Evolutionary conservation across 2,888 invertebrate species (phyloP), one percentile per base, ranked within the genome.

Genomic region (Papilio gigon): DNA sequence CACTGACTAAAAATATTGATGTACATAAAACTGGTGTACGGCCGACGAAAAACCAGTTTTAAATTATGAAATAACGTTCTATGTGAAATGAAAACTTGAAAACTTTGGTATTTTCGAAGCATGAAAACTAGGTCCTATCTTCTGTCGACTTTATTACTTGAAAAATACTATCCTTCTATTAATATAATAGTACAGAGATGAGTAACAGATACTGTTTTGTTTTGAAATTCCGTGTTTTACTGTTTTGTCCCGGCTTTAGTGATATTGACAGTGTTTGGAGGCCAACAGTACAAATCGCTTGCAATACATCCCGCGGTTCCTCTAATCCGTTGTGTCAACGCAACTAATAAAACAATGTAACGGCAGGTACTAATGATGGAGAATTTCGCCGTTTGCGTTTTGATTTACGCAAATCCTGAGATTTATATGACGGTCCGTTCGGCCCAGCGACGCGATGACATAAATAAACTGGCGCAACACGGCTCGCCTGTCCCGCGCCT

Each of bases 391-490:
- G 59, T 71, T 65, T 69, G 70, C 70, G 71, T 71, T 71, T 63
- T 74, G 71, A 73, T 73, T 75, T 72, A 73, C 73, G 67, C 60
- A 72, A 74, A 70, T 71, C 71, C 71, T 69, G 73, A 78, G 73
- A 78, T 74, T 75, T 76, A 76, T 73, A 71, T 80, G 77, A 77
- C 73, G 72, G 76, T 73, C 74, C 62, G 74, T 75, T 81, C 79
- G 78, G 22, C 81, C 82, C 76, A 72, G 73, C 79, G 77, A 78
- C 79, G 80, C 76, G 74, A 73, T 76, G 80, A 82, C 83, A 86
- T 89, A 87, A 89, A 88, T 87, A 86, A 70, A 70, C 65, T 70
- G 40, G 69, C 61, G 62, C 65, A 65, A 65, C 84, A 81, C 80
- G 80, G 81, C 80, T 47, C 47, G 20, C 47, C 9, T 20, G 22